Evolutionary conservation across 2,113 vertebrate species (phyloP), one percentile per base, ranked within the genome.

Genomic region (Tenebrosternarchus preto): DNA sequence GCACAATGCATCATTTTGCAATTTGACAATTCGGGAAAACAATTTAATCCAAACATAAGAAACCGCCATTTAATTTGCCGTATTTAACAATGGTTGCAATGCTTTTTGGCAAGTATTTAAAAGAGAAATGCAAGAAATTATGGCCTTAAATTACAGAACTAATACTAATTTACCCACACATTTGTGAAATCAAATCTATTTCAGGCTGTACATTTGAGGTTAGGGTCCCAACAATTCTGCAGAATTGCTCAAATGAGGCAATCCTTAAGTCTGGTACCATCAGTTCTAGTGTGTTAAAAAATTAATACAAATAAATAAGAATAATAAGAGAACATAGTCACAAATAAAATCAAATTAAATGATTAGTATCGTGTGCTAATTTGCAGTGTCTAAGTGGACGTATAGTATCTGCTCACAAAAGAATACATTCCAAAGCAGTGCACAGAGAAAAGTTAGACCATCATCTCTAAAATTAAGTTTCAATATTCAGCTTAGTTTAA

Each of bases 261-360:
- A 69, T 57, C 57, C 29, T 68, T 25, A 20, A 61, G 25, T 57
- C 50, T 33, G 46, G 59, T 66, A 22, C 33, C 24, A 74, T 4
- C 19, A 17, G 53, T 25, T 39, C 7, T 55, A 5, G 19, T 11
- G 33, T 19, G 31, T 25, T n/a, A 11, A 25, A 55, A 61, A 39
- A 81, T 59, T 84, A 85, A 83, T 60, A 85, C 82, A 88, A 89
- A 86, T 83, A 85, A 80, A 81, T 24, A 39, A 11, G 7, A 66
- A 66, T 33, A 29, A 31, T 29, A 64, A 55, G 6, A 36, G 12
- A 0, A 69, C 7, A 39, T 2, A 4, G 20, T 5, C 19, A 60
- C 22, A 57, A 53, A 63, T 7, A 1, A 36, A 55, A 53, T 76
- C n/a, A 81, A 75, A 50, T 16, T 3, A 70, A 61, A 39, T 50